Evolutionary conservation across 2,113 vertebrate species (phyloP), one percentile per base, ranked within the genome.

Genomic region (Cyprichromis sp.): DNA sequence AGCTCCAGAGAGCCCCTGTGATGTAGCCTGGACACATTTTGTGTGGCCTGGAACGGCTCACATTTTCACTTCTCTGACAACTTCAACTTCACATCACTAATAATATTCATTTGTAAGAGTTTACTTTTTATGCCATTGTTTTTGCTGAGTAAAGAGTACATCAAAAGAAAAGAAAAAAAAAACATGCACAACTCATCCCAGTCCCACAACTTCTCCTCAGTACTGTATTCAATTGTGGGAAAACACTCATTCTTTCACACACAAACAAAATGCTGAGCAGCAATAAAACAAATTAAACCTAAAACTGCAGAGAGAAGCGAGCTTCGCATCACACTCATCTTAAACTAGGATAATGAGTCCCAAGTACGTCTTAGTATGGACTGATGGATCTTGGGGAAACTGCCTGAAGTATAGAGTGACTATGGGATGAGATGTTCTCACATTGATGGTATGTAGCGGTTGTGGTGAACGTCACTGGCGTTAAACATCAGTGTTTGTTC

Each of bases 401-500:
- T 79, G 71, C 66, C 55, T 83, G 82, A 19, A 57, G 38, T 24
- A 26, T 24, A 19, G 45, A 82, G 11, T 13, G 66, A 66, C 57
- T 54, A 79, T 36, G 73, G 55, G 79, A 71, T 5, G 47, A 81
- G 52, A 89, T 85, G 68, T 63, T 88, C 80, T 91, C 81, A 83
- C 31, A 63, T 63, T 34, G 45, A 83, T 34, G 80, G 79, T 52
- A 63, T 86, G 71, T 16, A 61, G 81, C 19, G 14, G 87, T 78
- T 78, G 38, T 16, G 86, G 26, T 63, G 63, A 68, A 38, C 34
- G 2, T 38, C 63, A 68, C 63, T 8, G 34, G 19, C 63, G 57
- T 29, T 83, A 21, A 63, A 34, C 80, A 85, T 97, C 91, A 98
- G 92, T 98, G 98, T 93, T 99, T 99, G 96, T 98, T 98, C 98